phyloP scores from a whole-genome alignment of 2,888 invertebrate genomes.

The Scaptomyza cyrtandrae region DNA sequence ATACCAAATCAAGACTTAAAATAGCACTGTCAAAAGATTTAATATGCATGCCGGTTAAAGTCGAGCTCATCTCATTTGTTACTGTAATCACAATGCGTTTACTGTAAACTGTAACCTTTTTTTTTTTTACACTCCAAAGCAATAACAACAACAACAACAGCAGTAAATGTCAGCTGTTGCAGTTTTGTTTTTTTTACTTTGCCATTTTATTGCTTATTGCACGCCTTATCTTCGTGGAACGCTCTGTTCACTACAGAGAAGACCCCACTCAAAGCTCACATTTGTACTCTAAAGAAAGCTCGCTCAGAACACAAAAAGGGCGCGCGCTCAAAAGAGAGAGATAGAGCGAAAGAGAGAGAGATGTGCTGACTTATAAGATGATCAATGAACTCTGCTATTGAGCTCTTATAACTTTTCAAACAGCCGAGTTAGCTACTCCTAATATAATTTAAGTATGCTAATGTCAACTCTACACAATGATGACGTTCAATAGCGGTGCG shows the following conservation, averaged over 20 bases:
- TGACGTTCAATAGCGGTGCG: conserved; percentile 14
- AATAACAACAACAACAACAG: background rate
- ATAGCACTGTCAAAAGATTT: conserved; percentile 45
- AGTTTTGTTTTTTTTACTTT: conserved; percentile 21
- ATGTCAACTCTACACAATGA: conserved; percentile 19
- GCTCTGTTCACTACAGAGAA: conserved; percentile 33
- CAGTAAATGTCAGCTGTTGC: conserved; percentile 19
- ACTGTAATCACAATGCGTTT: conserved; percentile 38
- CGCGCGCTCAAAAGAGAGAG: conserved; percentile 1
- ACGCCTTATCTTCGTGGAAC: conserved; percentile 47
- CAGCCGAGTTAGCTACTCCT: background rate
- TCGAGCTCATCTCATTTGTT: conserved; percentile 28
- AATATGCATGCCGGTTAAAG: conserved; percentile 21
- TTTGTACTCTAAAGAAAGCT: conserved; percentile 18
- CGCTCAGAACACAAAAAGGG: conserved; percentile 2
- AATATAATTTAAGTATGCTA: conserved; percentile 4
- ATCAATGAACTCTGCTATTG: background rate
- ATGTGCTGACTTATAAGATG: background rate
- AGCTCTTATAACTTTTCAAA: conserved; percentile 2
- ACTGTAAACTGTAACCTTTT: conserved; percentile 26
- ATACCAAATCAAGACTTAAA: conserved; percentile 35
- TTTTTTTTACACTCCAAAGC: conserved; percentile 20
- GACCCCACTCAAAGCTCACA: conserved; percentile 23
- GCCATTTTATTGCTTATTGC: conserved; percentile 40
- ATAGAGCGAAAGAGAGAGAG: too few species aligned